Evolutionary conservation across 1,140 invertebrate species (phyloP).

Genomic region (Eupeodes corollae): DNA sequence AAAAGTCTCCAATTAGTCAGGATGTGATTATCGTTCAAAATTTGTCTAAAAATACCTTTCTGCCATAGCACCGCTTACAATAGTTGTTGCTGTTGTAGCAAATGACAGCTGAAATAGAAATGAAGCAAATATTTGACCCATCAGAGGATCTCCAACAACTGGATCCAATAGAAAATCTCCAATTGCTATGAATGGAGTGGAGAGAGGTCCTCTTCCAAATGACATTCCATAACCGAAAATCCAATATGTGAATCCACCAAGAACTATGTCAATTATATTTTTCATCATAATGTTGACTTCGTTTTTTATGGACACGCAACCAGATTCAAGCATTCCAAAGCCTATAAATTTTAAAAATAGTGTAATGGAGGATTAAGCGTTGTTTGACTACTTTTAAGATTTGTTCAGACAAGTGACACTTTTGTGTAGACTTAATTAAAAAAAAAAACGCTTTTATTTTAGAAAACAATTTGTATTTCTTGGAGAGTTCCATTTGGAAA

Average conservation of each 20-base stretch:
- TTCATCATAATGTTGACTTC: slow-evolving; percentile 93
- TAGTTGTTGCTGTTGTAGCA: slow-evolving; percentile 77
- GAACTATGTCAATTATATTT: slow-evolving; percentile 77
- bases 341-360: too few relatives aligned
- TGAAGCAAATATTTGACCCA: slow-evolving; percentile 61
- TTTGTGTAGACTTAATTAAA: too few relatives aligned
- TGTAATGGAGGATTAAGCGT: too few relatives aligned
- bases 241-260: slow-evolving; percentile 82
- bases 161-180: slow-evolving; percentile 57
- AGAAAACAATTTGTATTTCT: too few relatives aligned
- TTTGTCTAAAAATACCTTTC: slow-evolving; percentile 47
- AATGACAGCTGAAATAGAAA: slow-evolving; percentile 77
- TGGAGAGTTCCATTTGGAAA: too few relatives aligned
- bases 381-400: too few relatives aligned
- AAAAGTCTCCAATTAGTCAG: not conserved
- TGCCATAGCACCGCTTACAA: slow-evolving; percentile 73
- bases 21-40: too few relatives aligned
- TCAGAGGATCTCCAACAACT: slow-evolving; percentile 46
- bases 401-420: too few relatives aligned
- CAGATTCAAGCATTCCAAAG: slow-evolving; percentile 79
- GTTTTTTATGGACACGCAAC: slow-evolving; percentile 79
- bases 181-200: slow-evolving; percentile 56
- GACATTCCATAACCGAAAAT: slow-evolving; percentile 80
- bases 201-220: slow-evolving; percentile 55
- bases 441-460: too few relatives aligned